phyloP scores from a whole-genome alignment of 2,888 invertebrate species.

The Drosophila nr. perissopoda region DNA sequence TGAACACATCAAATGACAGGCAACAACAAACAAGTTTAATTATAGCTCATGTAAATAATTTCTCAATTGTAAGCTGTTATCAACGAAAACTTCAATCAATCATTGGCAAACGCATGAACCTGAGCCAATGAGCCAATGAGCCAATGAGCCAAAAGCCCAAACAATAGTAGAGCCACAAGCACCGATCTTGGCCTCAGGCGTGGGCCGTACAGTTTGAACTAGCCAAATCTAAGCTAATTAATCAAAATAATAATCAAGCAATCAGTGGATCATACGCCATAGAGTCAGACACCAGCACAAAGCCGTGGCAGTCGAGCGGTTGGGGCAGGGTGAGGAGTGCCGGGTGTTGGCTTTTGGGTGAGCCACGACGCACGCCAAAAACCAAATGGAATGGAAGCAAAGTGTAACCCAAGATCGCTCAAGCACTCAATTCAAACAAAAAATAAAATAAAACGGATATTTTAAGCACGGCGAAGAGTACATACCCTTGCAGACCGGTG shows the following conservation, averaged over 20 bases:
- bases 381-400: constrained; percentile 63
- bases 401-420: constrained; percentile 69
- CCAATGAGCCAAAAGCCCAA: constrained; percentile 46
- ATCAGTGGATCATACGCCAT: constrained; percentile 78
- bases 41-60: constrained; percentile 82
- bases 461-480: neutral
- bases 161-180: constrained; percentile 28
- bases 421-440: constrained; percentile 41
- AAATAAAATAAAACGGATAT: neutral
- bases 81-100: constrained; percentile 82
- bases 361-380: constrained; percentile 78
- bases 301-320: constrained; percentile 14
- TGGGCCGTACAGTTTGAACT: constrained; percentile 78
- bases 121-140: constrained; percentile 63
- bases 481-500: neutral
- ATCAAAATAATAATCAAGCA: constrained; percentile 83
- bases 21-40: constrained; percentile 82
- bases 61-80: constrained; percentile 82
- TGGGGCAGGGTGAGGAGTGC: neutral
- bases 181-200: constrained; percentile 64
- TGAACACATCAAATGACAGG: constrained; percentile 71
- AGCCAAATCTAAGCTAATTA: constrained; percentile 83
- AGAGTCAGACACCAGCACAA: constrained; percentile 60
- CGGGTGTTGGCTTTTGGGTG: constrained; percentile 43
- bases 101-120: constrained; percentile 78